Evolutionary conservation across 2,113 vertebrate genomes (phyloP).

Genomic region (Cavia porcellus): DNA sequence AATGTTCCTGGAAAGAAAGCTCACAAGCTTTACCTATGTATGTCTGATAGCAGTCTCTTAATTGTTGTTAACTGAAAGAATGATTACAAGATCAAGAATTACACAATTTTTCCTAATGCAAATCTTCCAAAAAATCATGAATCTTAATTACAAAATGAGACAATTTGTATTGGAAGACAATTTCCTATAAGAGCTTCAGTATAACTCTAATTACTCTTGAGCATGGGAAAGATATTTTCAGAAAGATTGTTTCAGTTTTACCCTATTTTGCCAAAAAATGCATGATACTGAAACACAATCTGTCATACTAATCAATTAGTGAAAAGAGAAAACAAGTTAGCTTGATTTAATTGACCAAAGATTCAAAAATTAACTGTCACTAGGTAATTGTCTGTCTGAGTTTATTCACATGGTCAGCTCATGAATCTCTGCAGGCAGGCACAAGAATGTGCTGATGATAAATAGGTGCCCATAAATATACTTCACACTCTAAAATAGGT

Average conservation of each 20-base stretch:
- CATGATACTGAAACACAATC: not conserved
- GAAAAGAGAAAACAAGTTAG: slow-evolving; percentile 54
- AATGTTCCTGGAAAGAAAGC: not conserved
- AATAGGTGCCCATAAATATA: slow-evolving; percentile 59
- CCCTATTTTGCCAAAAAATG: not conserved
- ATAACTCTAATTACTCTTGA: slow-evolving; percentile 30
- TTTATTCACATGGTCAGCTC: slow-evolving; percentile 57
- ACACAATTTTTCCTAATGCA: not conserved
- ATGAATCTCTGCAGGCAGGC: not conserved
- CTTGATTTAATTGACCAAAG: slow-evolving; percentile 17
- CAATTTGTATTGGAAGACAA: not conserved
- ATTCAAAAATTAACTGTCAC: not conserved
- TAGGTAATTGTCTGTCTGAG: slow-evolving; percentile 31
- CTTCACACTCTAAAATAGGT: slow-evolving; percentile 70
- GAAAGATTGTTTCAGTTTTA: not conserved
- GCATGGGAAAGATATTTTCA: slow-evolving; percentile 16
- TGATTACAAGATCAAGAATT: not conserved
- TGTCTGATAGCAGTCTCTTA: not conserved
- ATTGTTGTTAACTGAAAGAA: slow-evolving; percentile 44
- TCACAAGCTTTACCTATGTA: not conserved
- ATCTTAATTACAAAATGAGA: slow-evolving; percentile 26
- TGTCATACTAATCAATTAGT: slow-evolving; percentile 16
- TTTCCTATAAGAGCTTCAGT: not conserved
- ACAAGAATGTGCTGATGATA: slow-evolving; percentile 30
- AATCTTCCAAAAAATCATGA: not conserved